A percentile compares a stretch with the other conserved stretches of the same genome.
Evolutionary conservation across 53 echinoderm and acorn worm genomes (phyloP).

Genomic region (Arbacia lixula): DNA sequence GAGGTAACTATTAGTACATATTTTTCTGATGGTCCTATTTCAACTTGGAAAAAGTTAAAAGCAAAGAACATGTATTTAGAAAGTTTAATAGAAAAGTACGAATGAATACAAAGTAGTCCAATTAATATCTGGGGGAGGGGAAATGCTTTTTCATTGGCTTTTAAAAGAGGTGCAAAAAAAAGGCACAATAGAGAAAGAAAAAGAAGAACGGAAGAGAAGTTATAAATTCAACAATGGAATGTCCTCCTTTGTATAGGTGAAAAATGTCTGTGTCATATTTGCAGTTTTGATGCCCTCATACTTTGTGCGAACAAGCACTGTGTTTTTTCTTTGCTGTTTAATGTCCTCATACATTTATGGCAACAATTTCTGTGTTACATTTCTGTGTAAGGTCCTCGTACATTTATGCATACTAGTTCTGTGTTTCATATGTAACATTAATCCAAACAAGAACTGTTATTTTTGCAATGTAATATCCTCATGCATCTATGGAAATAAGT

Average conservation of each 20-base stretch:
- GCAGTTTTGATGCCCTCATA: background rate
- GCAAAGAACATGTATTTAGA: constrained; percentile 2
- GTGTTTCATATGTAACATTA: background rate
- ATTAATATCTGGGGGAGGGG: background rate
- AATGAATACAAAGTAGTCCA: constrained; percentile 1
- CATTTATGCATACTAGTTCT: constrained; percentile 1
- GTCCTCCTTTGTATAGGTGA: background rate
- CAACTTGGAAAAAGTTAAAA: constrained; percentile 16
- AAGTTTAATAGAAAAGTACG: background rate
- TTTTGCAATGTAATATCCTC: background rate
- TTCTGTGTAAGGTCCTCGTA: background rate
- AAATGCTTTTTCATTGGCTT: background rate
- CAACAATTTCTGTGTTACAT: background rate
- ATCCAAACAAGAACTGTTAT: background rate
- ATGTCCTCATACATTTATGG: constrained; percentile 12
- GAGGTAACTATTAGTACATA: constrained; percentile 3
- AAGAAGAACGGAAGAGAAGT: constrained; percentile 1
- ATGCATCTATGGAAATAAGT: background rate
- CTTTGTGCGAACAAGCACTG: background rate
- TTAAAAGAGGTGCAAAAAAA: no score
- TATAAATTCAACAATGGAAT: constrained; percentile 11
- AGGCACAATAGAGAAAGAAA: background rate
- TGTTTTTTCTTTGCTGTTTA: background rate
- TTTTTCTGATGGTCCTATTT: constrained; percentile 1
- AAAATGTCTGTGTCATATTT: background rate